Evolutionary conservation across 2,888 invertebrate species (phyloP), one percentile per base, ranked within the genome.

Genomic region (Epinotia demarniana): DNA sequence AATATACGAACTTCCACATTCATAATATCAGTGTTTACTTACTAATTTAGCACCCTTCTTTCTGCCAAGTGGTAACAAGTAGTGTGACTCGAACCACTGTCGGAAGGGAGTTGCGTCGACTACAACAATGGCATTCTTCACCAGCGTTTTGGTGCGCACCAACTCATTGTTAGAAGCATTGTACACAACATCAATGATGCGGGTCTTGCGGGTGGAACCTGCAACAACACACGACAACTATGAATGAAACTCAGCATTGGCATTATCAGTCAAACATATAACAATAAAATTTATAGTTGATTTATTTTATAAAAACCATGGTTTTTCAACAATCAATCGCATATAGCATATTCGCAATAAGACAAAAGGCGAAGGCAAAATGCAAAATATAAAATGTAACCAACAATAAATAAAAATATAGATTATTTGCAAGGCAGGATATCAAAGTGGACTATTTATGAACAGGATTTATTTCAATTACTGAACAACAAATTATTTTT

Each of bases 131-230:
- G 98, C 98, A 89, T 99, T 99, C 95, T 99, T 99, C 83, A 99
- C 99, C 90, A 99, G 95, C 60, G 99, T 99, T 94, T 99, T 99
- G 85, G 99, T 99, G 95, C 99, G 97, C 79, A 99, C 99, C 95
- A 99, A 96, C 94, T 99, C 99, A 92, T 99, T 99, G 96, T 99
- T 99, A 82, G 99, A 99, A 66, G 99, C 99, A 94, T 99, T 99
- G 95, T 99, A 99, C 58, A 99, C 99, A 75, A 99, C 99, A 95
- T 99, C 99, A 87, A 99, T 99, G 86, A 99, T 97, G 96, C 99
- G 98, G 76, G 99, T 98, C 93, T 98, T 99, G 81, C 99, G 97
- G 27, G 99, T 97, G 77, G 97, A 96, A 82, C 97, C 97, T 97
- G 87, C 90, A 91, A 76, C 72, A 67, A 78, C 77, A 63, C 19